Evolutionary conservation across 2,113 vertebrate genomes (phyloP).

Genomic region (Salvelinus namaycush): DNA sequence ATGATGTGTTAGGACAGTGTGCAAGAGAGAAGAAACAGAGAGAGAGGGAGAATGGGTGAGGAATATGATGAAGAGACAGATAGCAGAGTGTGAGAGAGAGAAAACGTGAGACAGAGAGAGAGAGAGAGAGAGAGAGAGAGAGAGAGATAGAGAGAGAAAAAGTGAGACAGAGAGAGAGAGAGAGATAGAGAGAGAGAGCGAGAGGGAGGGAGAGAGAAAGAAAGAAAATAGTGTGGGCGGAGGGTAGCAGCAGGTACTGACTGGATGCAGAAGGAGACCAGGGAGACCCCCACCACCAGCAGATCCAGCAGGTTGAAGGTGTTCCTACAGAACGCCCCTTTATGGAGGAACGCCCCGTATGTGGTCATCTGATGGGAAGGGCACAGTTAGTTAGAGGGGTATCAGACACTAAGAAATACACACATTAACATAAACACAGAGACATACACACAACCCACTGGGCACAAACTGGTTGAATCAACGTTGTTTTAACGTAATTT

Average conservation of each 20-base stretch:
- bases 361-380: slow-evolving; percentile 86
- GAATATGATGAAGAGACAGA: no score
- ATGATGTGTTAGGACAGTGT: no score
- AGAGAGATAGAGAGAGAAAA: no score
- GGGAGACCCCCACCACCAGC: slow-evolving; percentile 96
- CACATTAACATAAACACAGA: not conserved
- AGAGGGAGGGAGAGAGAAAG: not conserved
- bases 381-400: slow-evolving; percentile 32
- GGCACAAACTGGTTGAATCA: no score
- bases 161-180: not conserved
- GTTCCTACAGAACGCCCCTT: slow-evolving; percentile 98
- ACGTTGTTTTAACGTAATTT: no score
- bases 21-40: not conserved
- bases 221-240: no score
- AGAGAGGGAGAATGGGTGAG: not conserved
- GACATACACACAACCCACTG: no score
- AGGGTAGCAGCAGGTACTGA: slow-evolving; percentile 74
- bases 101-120: not conserved
- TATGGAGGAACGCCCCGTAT: slow-evolving; percentile 96
- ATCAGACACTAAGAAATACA: slow-evolving; percentile 9
- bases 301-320: slow-evolving; percentile 98
- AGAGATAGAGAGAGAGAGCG: not conserved
- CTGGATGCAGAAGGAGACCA: slow-evolving; percentile 98
- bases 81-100: no score
- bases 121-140: no score